These are phyloP conservation scores for Lathamus discolor DNA, from an alignment of 2,113 vertebrate species.

Conservation along the genomic window DNA sequence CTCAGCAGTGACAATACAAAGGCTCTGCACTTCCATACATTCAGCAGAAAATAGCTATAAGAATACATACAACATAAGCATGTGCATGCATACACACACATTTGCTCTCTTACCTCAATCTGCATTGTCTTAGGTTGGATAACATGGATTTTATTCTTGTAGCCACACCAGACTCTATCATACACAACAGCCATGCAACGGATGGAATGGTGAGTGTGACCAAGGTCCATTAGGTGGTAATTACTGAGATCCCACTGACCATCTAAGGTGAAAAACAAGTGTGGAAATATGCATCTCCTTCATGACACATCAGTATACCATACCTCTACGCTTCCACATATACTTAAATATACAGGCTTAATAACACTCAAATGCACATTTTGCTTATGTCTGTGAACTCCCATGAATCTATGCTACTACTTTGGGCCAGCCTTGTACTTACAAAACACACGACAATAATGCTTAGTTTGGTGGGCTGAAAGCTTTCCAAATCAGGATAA, in stretches of 20 bases:
- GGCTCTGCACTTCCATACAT: not conserved
- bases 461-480: not conserved
- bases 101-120: conserved; percentile 82
- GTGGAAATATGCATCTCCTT: not conserved
- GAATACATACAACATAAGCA: not conserved
- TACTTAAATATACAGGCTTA: not conserved
- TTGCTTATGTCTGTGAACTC: not conserved
- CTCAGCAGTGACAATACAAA: not conserved
- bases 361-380: not conserved
- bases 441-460: not conserved
- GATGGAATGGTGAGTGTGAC: conserved; percentile 96
- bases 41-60: not conserved
- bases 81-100: rapidly evolving
- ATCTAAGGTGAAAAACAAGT: conserved; percentile 71
- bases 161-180: conserved; percentile 97
- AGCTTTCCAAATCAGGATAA: not conserved
- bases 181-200: conserved; percentile 98
- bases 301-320: not conserved
- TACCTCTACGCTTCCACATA: not conserved
- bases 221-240: conserved; percentile 97
- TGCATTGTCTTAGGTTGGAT: conserved; percentile 99
- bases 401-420: not conserved
- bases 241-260: conserved; percentile 97
- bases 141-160: conserved; percentile 98
- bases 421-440: not conserved